Evolutionary conservation across 2,797 vertebrate species (phyloP).

Genomic region (Onychomys leucogaster): DNA sequence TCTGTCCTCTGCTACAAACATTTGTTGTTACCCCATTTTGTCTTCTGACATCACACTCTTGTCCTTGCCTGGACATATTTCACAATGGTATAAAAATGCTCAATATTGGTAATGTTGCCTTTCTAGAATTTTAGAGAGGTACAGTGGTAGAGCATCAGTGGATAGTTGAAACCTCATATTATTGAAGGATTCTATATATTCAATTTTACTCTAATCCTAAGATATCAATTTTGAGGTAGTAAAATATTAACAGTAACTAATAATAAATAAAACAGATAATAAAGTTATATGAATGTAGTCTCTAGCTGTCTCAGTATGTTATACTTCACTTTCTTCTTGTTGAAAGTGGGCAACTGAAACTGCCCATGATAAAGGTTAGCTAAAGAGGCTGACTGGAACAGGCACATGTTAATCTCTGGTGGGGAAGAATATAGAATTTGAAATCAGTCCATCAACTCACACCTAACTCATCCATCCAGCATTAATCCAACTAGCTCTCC

Average conservation of each 20-base stretch:
- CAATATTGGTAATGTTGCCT: not conserved
- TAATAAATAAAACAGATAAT: not conserved
- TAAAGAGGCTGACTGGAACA: accelerated
- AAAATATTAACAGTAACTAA: not conserved
- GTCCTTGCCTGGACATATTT: not conserved
- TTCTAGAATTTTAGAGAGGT: not conserved
- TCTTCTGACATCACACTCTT: not conserved
- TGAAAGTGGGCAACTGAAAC: not conserved
- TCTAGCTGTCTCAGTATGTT: not conserved
- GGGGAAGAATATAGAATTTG: not conserved
- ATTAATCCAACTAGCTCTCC: not conserved
- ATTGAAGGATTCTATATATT: not conserved
- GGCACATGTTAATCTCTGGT: not conserved
- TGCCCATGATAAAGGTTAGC: too few species aligned
- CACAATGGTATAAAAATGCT: not conserved
- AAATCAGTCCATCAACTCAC: not conserved
- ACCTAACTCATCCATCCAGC: not conserved
- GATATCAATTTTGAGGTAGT: not conserved
- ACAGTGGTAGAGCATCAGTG: too few species aligned
- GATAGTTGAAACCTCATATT: not conserved
- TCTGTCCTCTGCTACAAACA: not conserved
- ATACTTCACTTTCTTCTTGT: not conserved
- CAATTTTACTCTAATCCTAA: not conserved
- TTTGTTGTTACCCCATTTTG: not conserved
- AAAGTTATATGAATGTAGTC: not conserved